A percentile compares a stretch with the other conserved stretches of the same genome.
These are phyloP conservation scores for Drosophila paramelanica DNA, from an alignment of 2,888 invertebrate genomes.

Conservation along the genomic window DNA sequence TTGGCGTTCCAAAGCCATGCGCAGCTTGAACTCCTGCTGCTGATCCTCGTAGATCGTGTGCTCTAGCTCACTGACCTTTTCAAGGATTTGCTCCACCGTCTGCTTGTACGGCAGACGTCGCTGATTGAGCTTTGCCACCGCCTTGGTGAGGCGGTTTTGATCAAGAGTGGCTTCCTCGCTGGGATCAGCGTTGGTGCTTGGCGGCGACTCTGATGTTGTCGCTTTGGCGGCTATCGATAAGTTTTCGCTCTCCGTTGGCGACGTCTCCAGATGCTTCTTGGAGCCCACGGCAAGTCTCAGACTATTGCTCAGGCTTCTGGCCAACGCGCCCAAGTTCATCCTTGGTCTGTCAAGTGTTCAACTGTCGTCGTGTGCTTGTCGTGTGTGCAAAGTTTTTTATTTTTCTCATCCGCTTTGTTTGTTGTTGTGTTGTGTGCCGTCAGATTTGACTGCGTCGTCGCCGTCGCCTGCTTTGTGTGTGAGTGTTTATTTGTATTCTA, in stretches of 20 bases:
- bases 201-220: background rate
- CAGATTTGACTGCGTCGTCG: slow-evolving; percentile 41
- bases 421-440: slow-evolving; percentile 42
- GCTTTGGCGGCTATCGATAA: slow-evolving; percentile 5
- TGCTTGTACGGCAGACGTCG: slow-evolving; percentile 47
- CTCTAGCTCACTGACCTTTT: slow-evolving; percentile 77
- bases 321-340: slow-evolving; percentile 65
- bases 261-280: slow-evolving; percentile 29
- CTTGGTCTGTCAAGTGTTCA: slow-evolving; percentile 46
- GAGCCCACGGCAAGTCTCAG: slow-evolving; percentile 36
- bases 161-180: background rate
- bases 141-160: slow-evolving; percentile 8
- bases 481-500: background rate
- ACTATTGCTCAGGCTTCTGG: slow-evolving; percentile 58
- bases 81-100: slow-evolving; percentile 65
- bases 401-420: slow-evolving; percentile 24
- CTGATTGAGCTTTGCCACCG: slow-evolving; percentile 23
- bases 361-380: slow-evolving; percentile 36
- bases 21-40: slow-evolving; percentile 75
- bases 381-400: slow-evolving; percentile 30
- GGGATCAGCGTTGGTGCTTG: background rate
- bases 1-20: slow-evolving; percentile 73
- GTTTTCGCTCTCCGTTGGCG: slow-evolving; percentile 6
- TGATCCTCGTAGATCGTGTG: slow-evolving; percentile 77
- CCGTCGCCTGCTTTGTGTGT: slow-evolving; percentile 28